A percentile compares a stretch with the other conserved stretches of the same genome.
Conservation (phyloP, 2,113 vertebrate species). For the Paramisgurnus dabryanus region DNA sequence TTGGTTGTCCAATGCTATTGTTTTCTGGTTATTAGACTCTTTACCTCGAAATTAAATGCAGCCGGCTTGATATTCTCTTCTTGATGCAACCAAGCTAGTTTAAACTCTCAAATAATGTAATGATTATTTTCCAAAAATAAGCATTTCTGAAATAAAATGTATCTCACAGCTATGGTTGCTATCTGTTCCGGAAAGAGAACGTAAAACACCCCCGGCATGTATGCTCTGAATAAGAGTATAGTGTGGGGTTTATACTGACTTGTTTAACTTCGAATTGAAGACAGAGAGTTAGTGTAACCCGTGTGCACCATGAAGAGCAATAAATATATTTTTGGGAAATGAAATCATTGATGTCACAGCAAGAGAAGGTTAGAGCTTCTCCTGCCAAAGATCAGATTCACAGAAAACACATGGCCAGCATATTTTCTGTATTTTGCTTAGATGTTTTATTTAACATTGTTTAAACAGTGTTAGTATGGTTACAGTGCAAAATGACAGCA, state of each 20-base stretch:
- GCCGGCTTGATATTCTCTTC: too few relatives aligned
- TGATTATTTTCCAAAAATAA: too few relatives aligned
- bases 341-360: not conserved
- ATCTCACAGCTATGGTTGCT: not conserved
- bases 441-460: too few relatives aligned
- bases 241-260: not conserved
- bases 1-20: too few relatives aligned
- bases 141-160: too few relatives aligned
- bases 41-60: too few relatives aligned
- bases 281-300: not conserved
- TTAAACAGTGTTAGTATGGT: too few relatives aligned
- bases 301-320: not conserved
- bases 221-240: slow-evolving; percentile 11
- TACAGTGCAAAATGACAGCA: too few relatives aligned
- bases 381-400: not conserved
- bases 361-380: not conserved
- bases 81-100: too few relatives aligned
- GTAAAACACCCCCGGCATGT: not conserved
- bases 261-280: not conserved
- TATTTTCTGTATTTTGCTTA: not conserved
- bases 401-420: not conserved
- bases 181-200: not conserved
- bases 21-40: too few relatives aligned
- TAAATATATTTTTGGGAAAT: not conserved
- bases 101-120: too few relatives aligned